Percentiles rank a stretch among this genome's conserved stretches.
Evolutionary conservation across 2,888 invertebrate genomes (phyloP).

Genomic region (Heteropelma amictum): DNA sequence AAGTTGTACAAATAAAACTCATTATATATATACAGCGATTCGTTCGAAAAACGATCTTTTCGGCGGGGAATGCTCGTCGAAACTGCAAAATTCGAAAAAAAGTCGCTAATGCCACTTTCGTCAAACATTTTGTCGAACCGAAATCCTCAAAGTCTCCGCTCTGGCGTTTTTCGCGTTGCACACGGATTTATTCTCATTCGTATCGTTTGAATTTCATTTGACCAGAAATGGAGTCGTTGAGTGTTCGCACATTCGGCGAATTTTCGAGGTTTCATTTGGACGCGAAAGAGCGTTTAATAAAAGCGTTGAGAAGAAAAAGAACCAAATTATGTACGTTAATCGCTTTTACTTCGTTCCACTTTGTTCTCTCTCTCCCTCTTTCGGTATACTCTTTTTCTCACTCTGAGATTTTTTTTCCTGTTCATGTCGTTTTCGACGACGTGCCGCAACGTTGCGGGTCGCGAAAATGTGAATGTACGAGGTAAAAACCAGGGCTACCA

Average conservation of each 20-base stretch:
- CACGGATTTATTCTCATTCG: background rate
- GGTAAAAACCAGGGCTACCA: slow-evolving; percentile 40
- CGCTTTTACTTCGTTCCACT: slow-evolving; percentile 34
- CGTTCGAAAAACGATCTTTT: too few species aligned
- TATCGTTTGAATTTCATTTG: slow-evolving; percentile 23
- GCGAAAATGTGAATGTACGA: slow-evolving; percentile 55
- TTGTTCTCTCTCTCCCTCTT: background rate
- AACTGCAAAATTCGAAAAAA: too few species aligned
- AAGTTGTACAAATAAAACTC: too few species aligned
- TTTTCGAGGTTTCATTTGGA: slow-evolving; percentile 15
- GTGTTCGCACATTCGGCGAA: too few species aligned
- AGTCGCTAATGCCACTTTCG: too few species aligned
- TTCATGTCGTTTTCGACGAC: slow-evolving; percentile 33
- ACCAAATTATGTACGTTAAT: slow-evolving; percentile 48
- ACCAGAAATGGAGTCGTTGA: too few species aligned
- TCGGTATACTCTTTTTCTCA: slow-evolving; percentile 1
- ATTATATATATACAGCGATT: too few species aligned
- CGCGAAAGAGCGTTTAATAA: background rate
- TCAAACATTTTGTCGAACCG: too few species aligned
- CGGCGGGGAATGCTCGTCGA: too few species aligned
- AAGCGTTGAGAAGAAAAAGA: slow-evolving; percentile 19
- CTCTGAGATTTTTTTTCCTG: slow-evolving; percentile 2
- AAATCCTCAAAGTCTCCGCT: too few species aligned
- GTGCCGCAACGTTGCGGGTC: slow-evolving; percentile 24
- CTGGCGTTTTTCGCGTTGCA: too few species aligned